Evolutionary conservation across 2,888 invertebrate genomes (phyloP), one percentile per base, ranked within the genome.

Genomic region (Hemithea aestivaria): DNA sequence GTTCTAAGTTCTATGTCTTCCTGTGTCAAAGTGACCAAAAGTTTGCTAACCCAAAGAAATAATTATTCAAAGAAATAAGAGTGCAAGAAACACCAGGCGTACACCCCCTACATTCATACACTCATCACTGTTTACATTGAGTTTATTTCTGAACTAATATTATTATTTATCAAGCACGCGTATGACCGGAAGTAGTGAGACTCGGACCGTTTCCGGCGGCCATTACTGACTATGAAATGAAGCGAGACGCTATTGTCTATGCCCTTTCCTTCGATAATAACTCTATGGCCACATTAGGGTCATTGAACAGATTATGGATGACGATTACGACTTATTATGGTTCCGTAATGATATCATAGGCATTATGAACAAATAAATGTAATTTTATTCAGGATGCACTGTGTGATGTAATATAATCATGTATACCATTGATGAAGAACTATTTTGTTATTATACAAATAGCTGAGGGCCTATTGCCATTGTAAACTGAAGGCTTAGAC

Each of bases 131-230:
- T 64, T 62, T 62, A 62, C 52, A 53, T 51, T 53, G 48, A 67
- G 58, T 65, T 60, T 66, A 68, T 69, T 66, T 67, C 65, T 56
- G 64, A 16, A 16, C 16, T 53, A 64, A 58, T 62, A 65, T 60
- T 62, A 65, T 60, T 58, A 66, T 68, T 66, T 72, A 74, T 77
- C 69, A 66, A 53, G 66, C 73, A 73, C 69, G 77, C 73, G 67
- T 72, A 59, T 73, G 75, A 78, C 81, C 78, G 83, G 83, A 82
- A 78, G 71, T 54, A 59, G 70, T 64, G 68, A 62, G 64, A 66
- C 66, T 66, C 66, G 66, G 64, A 62, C 59, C 58, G 56, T 64
- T 74, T 81, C 81, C 81, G 73, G 58, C 68, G 62, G 66, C 73
- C 73, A 71, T 76, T 67, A 57, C 60, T 64, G 63, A 70, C 70